Evolutionary conservation across 2,113 vertebrate genomes (phyloP).

Genomic region (Oxyruncus cristatus): DNA sequence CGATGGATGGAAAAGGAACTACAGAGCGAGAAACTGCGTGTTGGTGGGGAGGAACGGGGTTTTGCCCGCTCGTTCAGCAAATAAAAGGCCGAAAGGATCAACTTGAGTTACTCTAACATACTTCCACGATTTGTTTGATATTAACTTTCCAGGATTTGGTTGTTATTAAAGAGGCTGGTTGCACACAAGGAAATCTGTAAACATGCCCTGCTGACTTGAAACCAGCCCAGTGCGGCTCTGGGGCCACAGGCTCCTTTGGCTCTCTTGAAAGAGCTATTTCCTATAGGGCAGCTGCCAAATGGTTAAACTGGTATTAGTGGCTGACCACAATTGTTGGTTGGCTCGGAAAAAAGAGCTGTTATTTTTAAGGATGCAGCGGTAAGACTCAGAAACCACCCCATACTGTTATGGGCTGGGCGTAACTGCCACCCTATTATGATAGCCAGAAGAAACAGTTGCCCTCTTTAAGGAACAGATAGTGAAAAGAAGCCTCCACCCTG

Average conservation of each 20-base stretch:
- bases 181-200: background rate
- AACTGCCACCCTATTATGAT: slow-evolving; percentile 19
- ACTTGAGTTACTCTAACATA: background rate
- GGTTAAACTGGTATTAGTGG: slow-evolving; percentile 47
- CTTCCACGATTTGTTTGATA: background rate
- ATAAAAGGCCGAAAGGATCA: background rate
- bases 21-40: background rate
- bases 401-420: background rate
- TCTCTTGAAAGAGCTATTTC: background rate
- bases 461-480: slow-evolving; percentile 23
- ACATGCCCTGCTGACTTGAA: background rate
- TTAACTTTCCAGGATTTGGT: background rate
- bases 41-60: background rate
- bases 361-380: slow-evolving; percentile 11
- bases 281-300: slow-evolving; percentile 8
- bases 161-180: background rate
- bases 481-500: slow-evolving; percentile 30
- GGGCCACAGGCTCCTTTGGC: background rate
- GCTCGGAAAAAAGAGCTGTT: slow-evolving; percentile 1
- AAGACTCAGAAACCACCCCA: background rate
- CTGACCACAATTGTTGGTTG: slow-evolving; percentile 44
- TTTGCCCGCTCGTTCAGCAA: background rate
- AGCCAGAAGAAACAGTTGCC: slow-evolving; percentile 57
- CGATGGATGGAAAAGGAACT: background rate
- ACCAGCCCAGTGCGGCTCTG: background rate